Evolutionary conservation across 2,888 invertebrate genomes (phyloP).

Genomic region (Hemaris fuciformis): DNA sequence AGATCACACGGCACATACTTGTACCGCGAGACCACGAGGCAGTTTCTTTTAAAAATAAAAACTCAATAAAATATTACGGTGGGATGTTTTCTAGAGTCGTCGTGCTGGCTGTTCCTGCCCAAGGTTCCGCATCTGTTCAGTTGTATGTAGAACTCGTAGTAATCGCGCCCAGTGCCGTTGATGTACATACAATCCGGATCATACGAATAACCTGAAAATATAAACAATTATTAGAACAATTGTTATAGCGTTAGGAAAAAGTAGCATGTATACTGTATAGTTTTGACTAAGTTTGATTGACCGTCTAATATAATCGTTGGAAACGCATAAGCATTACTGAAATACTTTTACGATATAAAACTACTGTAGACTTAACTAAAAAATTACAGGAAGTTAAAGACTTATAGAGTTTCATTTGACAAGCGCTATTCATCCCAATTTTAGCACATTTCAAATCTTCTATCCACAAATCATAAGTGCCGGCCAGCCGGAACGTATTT

Average conservation of each 20-base stretch:
- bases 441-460: no score
- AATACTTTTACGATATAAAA: no score
- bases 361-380: background rate
- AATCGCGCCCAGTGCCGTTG: conserved; percentile 94
- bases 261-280: background rate
- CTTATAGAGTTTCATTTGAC: no score
- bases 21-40: no score
- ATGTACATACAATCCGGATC: conserved; percentile 97
- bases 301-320: no score
- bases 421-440: no score
- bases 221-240: background rate
- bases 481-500: no score
- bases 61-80: conserved; percentile 81
- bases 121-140: conserved; percentile 95
- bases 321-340: no score
- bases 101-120: conserved; percentile 92
- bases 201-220: conserved; percentile 90
- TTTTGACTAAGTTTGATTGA: background rate
- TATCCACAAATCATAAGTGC: no score
- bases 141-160: conserved; percentile 96
- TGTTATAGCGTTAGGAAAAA: background rate
- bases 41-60: no score
- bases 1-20: no score
- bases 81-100: conserved; percentile 91
- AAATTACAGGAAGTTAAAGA: no score